Evolutionary conservation across 30 jellyfish, hydroid and myxozoan species (phyloP).

Genomic region (Catostylus mosaicus): DNA sequence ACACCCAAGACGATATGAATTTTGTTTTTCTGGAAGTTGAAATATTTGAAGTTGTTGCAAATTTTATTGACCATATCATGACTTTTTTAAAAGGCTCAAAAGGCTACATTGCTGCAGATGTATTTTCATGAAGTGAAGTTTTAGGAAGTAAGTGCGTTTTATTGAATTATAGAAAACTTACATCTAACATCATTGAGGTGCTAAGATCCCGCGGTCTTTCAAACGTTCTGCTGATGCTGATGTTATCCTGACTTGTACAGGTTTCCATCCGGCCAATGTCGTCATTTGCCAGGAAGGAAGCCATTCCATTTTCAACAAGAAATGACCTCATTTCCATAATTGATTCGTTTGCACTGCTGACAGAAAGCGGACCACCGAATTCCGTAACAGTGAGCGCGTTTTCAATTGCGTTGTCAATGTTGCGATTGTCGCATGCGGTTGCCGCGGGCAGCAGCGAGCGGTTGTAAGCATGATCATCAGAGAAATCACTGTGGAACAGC

Average conservation of each 20-base stretch:
- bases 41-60: too few relatives aligned
- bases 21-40: too few relatives aligned
- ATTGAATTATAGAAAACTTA: slow-evolving; percentile 1
- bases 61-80: too few relatives aligned
- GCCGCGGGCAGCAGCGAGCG: slow-evolving; percentile 56
- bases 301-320: slow-evolving; percentile 67
- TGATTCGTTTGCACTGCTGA: slow-evolving; percentile 27
- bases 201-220: slow-evolving; percentile 33
- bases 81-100: too few relatives aligned
- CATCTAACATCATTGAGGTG: slow-evolving; percentile 59
- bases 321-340: slow-evolving; percentile 57
- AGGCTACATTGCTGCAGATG: too few relatives aligned
- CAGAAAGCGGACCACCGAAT: slow-evolving; percentile 36
- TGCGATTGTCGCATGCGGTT: slow-evolving; percentile 44
- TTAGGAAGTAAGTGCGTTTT: too few relatives aligned
- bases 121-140: too few relatives aligned
- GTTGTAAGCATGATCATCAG: slow-evolving; percentile 63
- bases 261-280: slow-evolving; percentile 76
- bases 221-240: slow-evolving; percentile 29
- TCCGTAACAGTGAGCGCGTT: slow-evolving; percentile 46
- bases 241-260: slow-evolving; percentile 57
- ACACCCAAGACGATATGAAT: too few relatives aligned
- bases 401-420: slow-evolving; percentile 47
- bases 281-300: slow-evolving; percentile 67
- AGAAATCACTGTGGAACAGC: slow-evolving; percentile 33